A percentile compares a stretch with the other conserved stretches of the same genome.
These are phyloP conservation scores for Automeris io DNA, from an alignment of 2,888 invertebrate genomes.

Conservation along the genomic window DNA sequence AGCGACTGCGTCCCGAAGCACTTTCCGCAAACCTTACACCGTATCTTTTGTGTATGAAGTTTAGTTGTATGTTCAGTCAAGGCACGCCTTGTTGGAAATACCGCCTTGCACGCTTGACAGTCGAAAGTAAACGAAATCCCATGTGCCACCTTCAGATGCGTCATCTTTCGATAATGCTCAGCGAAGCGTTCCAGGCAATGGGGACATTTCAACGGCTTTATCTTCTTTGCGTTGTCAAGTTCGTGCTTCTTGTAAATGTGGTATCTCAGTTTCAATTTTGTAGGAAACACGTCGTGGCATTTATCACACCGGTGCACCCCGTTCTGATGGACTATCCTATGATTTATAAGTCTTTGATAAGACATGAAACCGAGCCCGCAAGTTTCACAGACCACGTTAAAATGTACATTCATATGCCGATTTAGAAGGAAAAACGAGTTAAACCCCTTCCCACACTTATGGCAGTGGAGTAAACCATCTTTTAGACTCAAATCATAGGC, in stretches of 20 bases:
- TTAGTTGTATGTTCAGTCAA: constrained; percentile 64
- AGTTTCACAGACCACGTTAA: constrained; percentile 63
- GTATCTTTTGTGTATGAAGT: constrained; percentile 56
- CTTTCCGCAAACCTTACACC: constrained; percentile 59
- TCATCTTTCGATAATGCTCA: constrained; percentile 66
- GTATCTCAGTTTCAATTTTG: constrained; percentile 57
- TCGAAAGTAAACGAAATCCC: constrained; percentile 61
- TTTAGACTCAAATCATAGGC: constrained; percentile 50
- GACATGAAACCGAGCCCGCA: constrained; percentile 68
- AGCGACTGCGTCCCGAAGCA: constrained; percentile 59
- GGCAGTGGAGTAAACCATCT: constrained; percentile 52
- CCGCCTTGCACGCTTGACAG: constrained; percentile 49
- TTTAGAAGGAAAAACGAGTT: constrained; percentile 62
- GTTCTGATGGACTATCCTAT: constrained; percentile 57
- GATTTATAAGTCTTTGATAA: constrained; percentile 56
- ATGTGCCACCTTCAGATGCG: constrained; percentile 57
- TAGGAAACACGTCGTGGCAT: constrained; percentile 55
- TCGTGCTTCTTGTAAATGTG: constrained; percentile 62
- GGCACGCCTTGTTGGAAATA: constrained; percentile 52
- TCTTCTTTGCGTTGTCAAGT: constrained; percentile 47
- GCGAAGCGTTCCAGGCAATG: constrained; percentile 64
- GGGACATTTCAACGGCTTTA: constrained; percentile 60
- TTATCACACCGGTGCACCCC: constrained; percentile 58
- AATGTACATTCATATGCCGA: constrained; percentile 66
- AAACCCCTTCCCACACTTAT: constrained; percentile 56